Percentiles rank a stretch among this genome's conserved stretches.
Evolutionary conservation across 2,113 vertebrate species (phyloP).

Genomic region (Aramus guarauna): DNA sequence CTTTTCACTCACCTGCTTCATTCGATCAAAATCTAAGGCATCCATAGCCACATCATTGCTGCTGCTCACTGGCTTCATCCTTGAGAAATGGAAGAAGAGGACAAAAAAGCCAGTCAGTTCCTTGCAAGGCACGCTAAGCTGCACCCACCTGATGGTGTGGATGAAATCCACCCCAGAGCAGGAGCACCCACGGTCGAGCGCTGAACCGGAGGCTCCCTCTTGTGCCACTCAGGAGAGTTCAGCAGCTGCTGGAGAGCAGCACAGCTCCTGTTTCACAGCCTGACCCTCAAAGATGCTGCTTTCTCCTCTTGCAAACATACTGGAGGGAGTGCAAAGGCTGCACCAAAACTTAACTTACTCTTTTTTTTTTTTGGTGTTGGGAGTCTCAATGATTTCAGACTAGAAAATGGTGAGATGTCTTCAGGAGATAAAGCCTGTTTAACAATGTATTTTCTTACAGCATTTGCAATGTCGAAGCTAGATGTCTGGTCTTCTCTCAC

Average conservation of each 20-base stretch:
- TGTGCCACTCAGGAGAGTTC: neutral
- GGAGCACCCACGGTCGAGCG: fast-evolving
- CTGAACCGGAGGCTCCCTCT: neutral
- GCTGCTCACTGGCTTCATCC: conserved; percentile 92
- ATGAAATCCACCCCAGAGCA: neutral
- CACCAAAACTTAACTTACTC: neutral
- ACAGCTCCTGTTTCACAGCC: neutral
- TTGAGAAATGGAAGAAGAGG: conserved; percentile 50
- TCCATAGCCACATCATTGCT: conserved; percentile 87
- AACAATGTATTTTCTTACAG: neutral
- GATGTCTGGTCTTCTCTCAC: neutral
- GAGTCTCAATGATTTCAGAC: neutral
- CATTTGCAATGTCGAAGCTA: neutral
- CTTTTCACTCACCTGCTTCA: conserved; percentile 89
- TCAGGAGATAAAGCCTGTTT: neutral
- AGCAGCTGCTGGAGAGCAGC: neutral
- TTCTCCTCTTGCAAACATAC: neutral
- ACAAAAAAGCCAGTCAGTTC: neutral
- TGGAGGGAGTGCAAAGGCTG: neutral
- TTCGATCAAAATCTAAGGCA: conserved; percentile 93
- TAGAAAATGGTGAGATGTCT: neutral
- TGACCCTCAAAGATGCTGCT: neutral
- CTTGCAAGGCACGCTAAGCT: neutral
- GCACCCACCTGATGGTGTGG: neutral
- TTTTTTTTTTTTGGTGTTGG: too few species aligned